Percentiles rank a stretch among this genome's conserved stretches.
These are phyloP conservation scores for Margaritifera margaritifera DNA, from an alignment of 2,888 invertebrate species.

Conservation along the genomic window DNA sequence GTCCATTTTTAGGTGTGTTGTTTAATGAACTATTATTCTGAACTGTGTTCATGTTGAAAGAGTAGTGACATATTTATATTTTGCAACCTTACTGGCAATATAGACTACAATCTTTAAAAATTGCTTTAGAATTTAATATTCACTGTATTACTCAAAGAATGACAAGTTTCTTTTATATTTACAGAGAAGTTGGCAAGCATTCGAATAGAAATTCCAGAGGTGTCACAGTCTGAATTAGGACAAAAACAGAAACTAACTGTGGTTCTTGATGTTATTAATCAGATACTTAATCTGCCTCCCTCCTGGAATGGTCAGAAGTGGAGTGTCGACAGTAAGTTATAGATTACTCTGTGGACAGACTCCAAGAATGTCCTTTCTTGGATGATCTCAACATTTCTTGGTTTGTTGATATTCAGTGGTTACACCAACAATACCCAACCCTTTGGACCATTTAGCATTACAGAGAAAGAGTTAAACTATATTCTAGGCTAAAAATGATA, in stretches of 20 bases:
- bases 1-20: no score
- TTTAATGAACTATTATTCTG: no score
- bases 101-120: background rate
- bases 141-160: constrained; percentile 2
- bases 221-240: constrained; percentile 91
- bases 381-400: no score
- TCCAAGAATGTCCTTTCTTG: no score
- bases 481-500: no score
- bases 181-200: constrained; percentile 86
- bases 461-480: no score
- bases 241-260: constrained; percentile 94
- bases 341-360: no score
- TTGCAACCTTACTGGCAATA: no score
- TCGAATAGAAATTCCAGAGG: constrained; percentile 96
- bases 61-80: background rate
- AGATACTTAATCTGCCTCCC: constrained; percentile 77
- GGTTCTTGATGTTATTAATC: constrained; percentile 90
- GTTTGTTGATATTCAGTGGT: no score
- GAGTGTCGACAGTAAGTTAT: constrained; percentile 85
- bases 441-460: no score
- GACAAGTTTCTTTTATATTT: constrained; percentile 15
- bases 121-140: constrained; percentile 3
- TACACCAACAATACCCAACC: no score
- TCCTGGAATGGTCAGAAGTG: constrained; percentile 88
- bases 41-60: no score